Percentiles rank a stretch among this genome's conserved stretches.
These are phyloP conservation scores for Sesamia inferens DNA, from an alignment of 2,888 invertebrate genomes.

Conservation along the genomic window DNA sequence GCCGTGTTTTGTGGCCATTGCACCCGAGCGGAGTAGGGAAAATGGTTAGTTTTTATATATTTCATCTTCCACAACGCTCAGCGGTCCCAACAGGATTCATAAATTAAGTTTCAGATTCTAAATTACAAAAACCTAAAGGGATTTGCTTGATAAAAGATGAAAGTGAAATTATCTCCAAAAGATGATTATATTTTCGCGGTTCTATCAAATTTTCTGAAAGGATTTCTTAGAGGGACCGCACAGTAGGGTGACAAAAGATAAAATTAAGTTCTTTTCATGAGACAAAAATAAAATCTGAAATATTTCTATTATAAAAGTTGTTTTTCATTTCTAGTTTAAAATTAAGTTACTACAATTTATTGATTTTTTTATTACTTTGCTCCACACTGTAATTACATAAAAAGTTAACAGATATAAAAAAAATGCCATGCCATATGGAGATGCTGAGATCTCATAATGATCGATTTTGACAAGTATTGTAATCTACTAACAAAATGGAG, in stretches of 20 bases:
- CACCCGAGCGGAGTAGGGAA: too few species aligned
- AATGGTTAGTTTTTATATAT: background rate
- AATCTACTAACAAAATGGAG: too few species aligned
- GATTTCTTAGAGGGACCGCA: constrained; percentile 27
- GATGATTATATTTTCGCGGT: constrained; percentile 51
- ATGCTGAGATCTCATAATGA: too few species aligned
- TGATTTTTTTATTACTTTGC: too few species aligned
- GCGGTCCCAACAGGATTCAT: background rate
- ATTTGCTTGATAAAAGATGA: constrained; percentile 53
- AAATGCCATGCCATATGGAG: too few species aligned
- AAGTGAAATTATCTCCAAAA: constrained; percentile 47
- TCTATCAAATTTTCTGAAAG: constrained; percentile 49
- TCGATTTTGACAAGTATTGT: too few species aligned
- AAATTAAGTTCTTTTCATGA: background rate
- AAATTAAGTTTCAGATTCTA: constrained; percentile 14
- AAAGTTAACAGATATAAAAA: too few species aligned
- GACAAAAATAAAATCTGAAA: background rate
- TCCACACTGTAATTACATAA: background rate
- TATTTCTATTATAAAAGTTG: background rate
- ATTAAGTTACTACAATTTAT: too few species aligned
- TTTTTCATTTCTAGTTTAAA: background rate
- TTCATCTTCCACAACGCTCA: background rate
- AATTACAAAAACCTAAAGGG: constrained; percentile 26
- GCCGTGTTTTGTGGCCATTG: too few species aligned
- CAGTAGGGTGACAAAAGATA: constrained; percentile 30